A percentile compares a stretch with the other conserved stretches of the same genome.
Conservation (phyloP, 2,888 invertebrate genomes). For the Drosophila neonasuta region DNA sequence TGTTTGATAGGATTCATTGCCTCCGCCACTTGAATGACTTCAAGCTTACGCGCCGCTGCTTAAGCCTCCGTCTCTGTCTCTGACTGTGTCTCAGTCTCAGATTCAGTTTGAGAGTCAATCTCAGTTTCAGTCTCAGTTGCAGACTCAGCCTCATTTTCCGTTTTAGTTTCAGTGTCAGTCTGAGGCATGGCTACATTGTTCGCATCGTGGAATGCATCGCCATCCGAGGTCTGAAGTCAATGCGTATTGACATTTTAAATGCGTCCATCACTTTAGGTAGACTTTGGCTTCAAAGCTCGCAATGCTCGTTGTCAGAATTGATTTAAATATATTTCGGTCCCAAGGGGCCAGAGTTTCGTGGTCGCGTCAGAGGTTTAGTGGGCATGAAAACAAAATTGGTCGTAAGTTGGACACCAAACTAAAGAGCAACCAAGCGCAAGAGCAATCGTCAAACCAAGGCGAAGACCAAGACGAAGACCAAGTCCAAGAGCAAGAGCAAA, state of each 20-base stretch:
- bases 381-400: constrained; percentile 33
- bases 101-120: constrained; percentile 10
- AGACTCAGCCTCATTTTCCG: constrained; percentile 7
- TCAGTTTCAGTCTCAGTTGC: constrained; percentile 17
- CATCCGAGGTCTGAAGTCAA: constrained; percentile 61
- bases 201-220: constrained; percentile 36
- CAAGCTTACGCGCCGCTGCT: constrained; percentile 65
- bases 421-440: background rate
- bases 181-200: constrained; percentile 41
- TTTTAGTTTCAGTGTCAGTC: constrained; percentile 21
- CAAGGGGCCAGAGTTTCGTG: constrained; percentile 50
- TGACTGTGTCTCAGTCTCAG: constrained; percentile 7
- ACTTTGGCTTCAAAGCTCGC: constrained; percentile 33
- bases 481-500: background rate
- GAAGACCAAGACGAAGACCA: background rate
- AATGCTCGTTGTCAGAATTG: constrained; percentile 66
- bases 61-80: constrained; percentile 3
- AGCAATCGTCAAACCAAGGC: background rate
- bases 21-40: constrained; percentile 75
- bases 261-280: constrained; percentile 78
- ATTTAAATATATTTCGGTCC: constrained; percentile 77
- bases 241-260: constrained; percentile 81
- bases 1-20: constrained; percentile 76
- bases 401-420: constrained; percentile 1
- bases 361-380: constrained; percentile 28